Evolutionary conservation across 2,797 vertebrate genomes (phyloP).

Genomic region (Adrianichthys oophorus): DNA sequence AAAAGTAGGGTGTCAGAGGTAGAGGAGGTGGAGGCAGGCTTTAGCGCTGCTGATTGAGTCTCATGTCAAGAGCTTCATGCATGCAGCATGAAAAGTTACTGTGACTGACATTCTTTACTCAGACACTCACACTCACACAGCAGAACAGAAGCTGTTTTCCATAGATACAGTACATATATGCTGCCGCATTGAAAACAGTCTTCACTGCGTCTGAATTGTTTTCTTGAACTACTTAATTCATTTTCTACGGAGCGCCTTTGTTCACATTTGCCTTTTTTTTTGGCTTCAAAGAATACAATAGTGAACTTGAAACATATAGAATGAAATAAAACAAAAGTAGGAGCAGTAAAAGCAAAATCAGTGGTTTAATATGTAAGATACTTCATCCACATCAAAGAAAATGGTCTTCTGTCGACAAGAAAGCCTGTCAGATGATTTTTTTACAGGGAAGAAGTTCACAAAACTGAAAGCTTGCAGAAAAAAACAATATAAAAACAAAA

Average conservation of each 20-base stretch:
- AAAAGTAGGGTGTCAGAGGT: slow-evolving; percentile 72
- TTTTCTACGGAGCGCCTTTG: slow-evolving; percentile 8
- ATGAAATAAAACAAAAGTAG: too few species aligned
- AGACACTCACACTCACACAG: slow-evolving; percentile 28
- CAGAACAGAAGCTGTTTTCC: slow-evolving; percentile 45
- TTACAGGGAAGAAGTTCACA: too few species aligned
- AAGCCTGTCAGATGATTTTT: too few species aligned
- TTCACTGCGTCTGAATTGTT: slow-evolving; percentile 29
- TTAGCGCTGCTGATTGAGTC: slow-evolving; percentile 79
- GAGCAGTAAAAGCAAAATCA: neutral
- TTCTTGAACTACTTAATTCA: slow-evolving; percentile 34
- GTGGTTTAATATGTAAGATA: neutral
- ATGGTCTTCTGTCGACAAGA: neutral
- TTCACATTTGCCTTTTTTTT: slow-evolving; percentile 5
- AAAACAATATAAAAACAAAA: too few species aligned
- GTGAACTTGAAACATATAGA: too few species aligned
- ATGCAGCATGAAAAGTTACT: slow-evolving; percentile 64
- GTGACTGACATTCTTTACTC: slow-evolving; percentile 68
- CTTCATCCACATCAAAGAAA: neutral
- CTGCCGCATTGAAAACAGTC: slow-evolving; percentile 84
- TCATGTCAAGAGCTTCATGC: slow-evolving; percentile 72
- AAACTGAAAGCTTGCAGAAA: too few species aligned
- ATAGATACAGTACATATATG: slow-evolving; percentile 78
- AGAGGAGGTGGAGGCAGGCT: slow-evolving; percentile 69
- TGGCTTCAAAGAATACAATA: neutral